These are phyloP conservation scores for Pygocentrus nattereri DNA, from an alignment of 2,797 vertebrate species.

Conservation along the genomic window DNA sequence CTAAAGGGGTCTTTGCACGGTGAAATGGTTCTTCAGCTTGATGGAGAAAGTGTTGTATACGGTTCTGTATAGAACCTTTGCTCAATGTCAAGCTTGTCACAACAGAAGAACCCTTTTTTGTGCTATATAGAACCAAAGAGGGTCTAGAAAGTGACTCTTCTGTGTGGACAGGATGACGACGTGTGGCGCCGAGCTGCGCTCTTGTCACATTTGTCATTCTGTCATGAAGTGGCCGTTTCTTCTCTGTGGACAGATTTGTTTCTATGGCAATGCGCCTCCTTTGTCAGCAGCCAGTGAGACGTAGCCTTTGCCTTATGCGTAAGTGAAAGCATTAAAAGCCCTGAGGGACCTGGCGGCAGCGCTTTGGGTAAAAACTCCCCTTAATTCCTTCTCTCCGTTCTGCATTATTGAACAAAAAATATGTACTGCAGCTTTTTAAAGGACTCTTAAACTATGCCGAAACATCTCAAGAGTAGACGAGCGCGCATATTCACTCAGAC, in stretches of 20 bases:
- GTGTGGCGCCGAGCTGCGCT: too few relatives aligned
- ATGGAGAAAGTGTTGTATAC: too few relatives aligned
- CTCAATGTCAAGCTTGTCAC: too few relatives aligned
- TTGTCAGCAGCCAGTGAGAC: conserved; percentile 1
- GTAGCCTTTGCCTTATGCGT: conserved; percentile 11
- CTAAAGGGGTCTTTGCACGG: too few relatives aligned
- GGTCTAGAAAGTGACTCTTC: background rate
- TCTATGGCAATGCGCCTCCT: conserved; percentile 1
- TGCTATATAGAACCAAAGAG: background rate
- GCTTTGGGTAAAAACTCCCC: conserved; percentile 11
- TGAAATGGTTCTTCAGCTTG: too few relatives aligned
- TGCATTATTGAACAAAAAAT: conserved; percentile 45
- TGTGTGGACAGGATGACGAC: background rate
- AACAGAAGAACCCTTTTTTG: too few relatives aligned
- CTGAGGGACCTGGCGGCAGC: background rate
- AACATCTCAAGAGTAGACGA: background rate
- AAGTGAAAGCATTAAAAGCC: conserved; percentile 25
- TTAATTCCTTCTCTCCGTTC: background rate
- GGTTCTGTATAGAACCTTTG: too few relatives aligned
- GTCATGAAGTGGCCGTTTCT: background rate
- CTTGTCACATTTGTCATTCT: background rate
- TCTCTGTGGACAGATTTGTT: conserved; percentile 5
- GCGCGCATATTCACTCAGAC: background rate
- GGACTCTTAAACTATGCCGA: conserved; percentile 12
- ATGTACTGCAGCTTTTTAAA: conserved; percentile 23